Evolutionary conservation across 2,888 invertebrate genomes (phyloP).

Genomic region (Tortrix viridana): DNA sequence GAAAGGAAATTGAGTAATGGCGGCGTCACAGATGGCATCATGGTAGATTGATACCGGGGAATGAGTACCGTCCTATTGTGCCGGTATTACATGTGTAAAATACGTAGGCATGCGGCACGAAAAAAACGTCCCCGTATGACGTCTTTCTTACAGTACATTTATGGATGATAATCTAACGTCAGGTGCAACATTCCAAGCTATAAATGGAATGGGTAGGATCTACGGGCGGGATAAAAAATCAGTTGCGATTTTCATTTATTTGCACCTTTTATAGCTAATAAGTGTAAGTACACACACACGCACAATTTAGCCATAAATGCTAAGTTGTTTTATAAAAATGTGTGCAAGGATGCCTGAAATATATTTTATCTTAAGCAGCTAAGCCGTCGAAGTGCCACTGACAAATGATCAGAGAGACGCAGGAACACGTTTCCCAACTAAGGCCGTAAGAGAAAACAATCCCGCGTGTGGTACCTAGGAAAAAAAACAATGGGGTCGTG

Average conservation of each 20-base stretch:
- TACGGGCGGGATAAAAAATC: no score
- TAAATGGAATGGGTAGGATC: slow-evolving; percentile 1
- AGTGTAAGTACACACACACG: no score
- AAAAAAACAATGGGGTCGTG: slow-evolving; percentile 82
- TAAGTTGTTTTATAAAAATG: slow-evolving; percentile 21
- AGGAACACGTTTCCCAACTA: slow-evolving; percentile 74
- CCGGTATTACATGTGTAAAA: slow-evolving; percentile 48
- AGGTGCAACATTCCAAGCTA: slow-evolving; percentile 9
- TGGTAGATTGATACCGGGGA: slow-evolving; percentile 80
- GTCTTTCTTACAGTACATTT: slow-evolving; percentile 5
- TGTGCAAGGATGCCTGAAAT: slow-evolving; percentile 32
- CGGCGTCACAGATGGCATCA: slow-evolving; percentile 82
- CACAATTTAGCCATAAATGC: no score
- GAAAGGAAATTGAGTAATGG: slow-evolving; percentile 81
- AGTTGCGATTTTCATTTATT: no score
- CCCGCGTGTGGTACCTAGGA: slow-evolving; percentile 73
- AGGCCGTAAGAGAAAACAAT: slow-evolving; percentile 77
- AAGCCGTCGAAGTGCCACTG: slow-evolving; percentile 52
- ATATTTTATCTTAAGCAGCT: slow-evolving; percentile 55
- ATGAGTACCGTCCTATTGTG: slow-evolving; percentile 74
- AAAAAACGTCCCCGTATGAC: slow-evolving; percentile 20
- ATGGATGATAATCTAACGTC: slow-evolving; percentile 20
- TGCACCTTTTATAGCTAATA: no score
- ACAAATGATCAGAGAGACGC: slow-evolving; percentile 69
- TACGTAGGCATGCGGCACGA: slow-evolving; percentile 23